These are phyloP conservation scores for Hucho hucho DNA, from an alignment of 2,113 vertebrate genomes.

Conservation along the genomic window DNA sequence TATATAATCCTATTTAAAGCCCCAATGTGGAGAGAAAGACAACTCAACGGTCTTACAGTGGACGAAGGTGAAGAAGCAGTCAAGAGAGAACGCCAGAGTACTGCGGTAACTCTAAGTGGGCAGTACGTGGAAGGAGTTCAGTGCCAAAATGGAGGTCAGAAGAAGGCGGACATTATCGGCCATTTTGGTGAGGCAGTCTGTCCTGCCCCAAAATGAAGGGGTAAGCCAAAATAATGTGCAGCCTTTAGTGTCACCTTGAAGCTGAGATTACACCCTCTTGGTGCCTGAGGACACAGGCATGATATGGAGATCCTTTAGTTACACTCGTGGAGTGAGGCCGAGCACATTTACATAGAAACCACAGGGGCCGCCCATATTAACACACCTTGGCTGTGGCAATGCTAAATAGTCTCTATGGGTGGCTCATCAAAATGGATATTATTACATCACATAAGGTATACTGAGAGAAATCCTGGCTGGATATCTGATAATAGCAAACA, in stretches of 20 bases:
- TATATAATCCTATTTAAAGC: constrained; percentile 84
- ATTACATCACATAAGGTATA: constrained; percentile 66
- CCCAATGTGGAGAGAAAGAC: constrained; percentile 88
- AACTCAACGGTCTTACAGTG: constrained; percentile 64
- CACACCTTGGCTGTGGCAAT: constrained; percentile 54
- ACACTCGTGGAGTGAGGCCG: constrained; percentile 60
- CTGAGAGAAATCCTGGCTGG: constrained; percentile 54
- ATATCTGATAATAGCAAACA: constrained; percentile 52
- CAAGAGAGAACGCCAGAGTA: constrained; percentile 79
- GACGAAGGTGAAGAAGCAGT: constrained; percentile 75
- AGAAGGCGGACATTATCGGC: constrained; percentile 87
- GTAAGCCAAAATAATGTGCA: constrained; percentile 87
- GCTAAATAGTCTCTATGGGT: constrained; percentile 66
- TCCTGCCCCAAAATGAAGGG: constrained; percentile 89
- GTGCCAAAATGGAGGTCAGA: constrained; percentile 79
- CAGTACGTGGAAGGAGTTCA: constrained; percentile 57
- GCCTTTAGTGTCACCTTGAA: constrained; percentile 84
- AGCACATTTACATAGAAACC: constrained; percentile 65
- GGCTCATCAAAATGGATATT: constrained; percentile 72
- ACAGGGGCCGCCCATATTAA: constrained; percentile 11
- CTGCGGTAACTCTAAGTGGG: constrained; percentile 74
- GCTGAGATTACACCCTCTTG: constrained; percentile 98
- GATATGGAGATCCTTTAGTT: constrained; percentile 68
- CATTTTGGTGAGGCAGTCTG: constrained; percentile 90
- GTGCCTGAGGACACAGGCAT: constrained; percentile 68